Evolutionary conservation across 1,140 invertebrate species (phyloP), one percentile per base, ranked within the genome.

Genomic region (Camponotus pennsylvanicus): DNA sequence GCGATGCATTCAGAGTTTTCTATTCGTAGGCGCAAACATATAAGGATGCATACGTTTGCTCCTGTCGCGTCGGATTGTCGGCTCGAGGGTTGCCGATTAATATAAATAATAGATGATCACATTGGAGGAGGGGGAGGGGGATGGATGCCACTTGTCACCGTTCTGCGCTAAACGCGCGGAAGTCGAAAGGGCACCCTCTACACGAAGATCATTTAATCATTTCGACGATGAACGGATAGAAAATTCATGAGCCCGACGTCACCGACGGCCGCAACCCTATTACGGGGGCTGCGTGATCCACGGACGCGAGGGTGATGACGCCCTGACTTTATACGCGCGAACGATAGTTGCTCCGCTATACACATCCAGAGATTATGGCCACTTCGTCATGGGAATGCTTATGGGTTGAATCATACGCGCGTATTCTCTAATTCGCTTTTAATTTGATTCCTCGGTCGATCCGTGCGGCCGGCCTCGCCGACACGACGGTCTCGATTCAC

Each of bases 391-490:
- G 88, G 73, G 90, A 92, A 92, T 93, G 61, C 86, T 89, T 90
- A 84, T 0, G 57, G 73, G 83, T 90, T 93, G 93, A 94, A 93
- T 94, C 93, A 93, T 89, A 83, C 92, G 85, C n/a, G 64, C 45
- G n/a, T 90, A 86, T 90, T 88, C 87, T 89, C 71, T 94, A 94
- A 95, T 95, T 94, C 93, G 91, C 94, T 92, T 95, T 95, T 95
- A 94, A 95, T 95, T 95, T 92, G 92, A 93, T 93, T 86, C 71
- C 77, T 88, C 45, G 69, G 34, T 27, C 27, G 27, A 27, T 27
- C 0, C 80, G 34, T 21, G 63, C 77, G 15, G 2, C 21, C 40
- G 13, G 37, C 42, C 21, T 83, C 13, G 18, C 9, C 32, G n/a
- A 9, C 11, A 18, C 13, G 6, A 21, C 7, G 2, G 27, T 40